Base-by-base conservation (phyloP, 2,113 vertebrate species). In the Athene noctua region DNA sequence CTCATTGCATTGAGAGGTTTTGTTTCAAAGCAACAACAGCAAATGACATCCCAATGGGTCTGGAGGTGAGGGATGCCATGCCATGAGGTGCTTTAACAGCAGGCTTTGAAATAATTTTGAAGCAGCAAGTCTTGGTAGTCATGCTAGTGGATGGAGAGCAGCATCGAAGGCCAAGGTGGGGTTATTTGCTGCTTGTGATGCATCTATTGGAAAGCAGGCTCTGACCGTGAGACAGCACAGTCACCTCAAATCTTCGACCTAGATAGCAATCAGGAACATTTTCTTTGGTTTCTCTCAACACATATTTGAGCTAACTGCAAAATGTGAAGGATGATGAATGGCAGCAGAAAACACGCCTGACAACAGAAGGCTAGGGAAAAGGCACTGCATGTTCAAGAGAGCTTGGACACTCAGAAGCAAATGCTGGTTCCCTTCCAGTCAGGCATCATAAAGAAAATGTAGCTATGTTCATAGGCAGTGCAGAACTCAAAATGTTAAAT, bases 241-340 rank as follows among this genome's bases (percentile, higher is more conserved):
- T 5, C 5, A 55, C 4, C 40, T 90, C 42, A 57, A 47, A 27
- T 47, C 49, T 77, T 84, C 66, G 65, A 1, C 54, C 42, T 52
- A 6, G 15, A 21, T 0, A 25, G 30, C 23, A 63, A 30, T 0
- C 9, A 68, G 34, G 17, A 88, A 34, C 5, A 4, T 13, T 47
- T 67, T 88, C 83, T 20, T 55, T 61, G 14, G 2, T 40, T 86
- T 77, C 32, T 86, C 42, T 40, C n/a, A 52, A 30, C 15, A 29
- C 2, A 1, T 13, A 13, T 46, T 34, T 49, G 21, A 88, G 34
- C 13, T 58, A 59, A 79, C 22, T 63, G 71, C 36, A 67, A 80
- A 86, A 80, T 1, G 23, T 34, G 47, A 77, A 47, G 79, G 44
- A 29, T 70, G 46, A 72, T 0, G 3, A 63, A 71, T 0, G 5